These are phyloP conservation scores for Callyntrura sp. DNA, from an alignment of 2,888 invertebrate species.

Conservation along the genomic window DNA sequence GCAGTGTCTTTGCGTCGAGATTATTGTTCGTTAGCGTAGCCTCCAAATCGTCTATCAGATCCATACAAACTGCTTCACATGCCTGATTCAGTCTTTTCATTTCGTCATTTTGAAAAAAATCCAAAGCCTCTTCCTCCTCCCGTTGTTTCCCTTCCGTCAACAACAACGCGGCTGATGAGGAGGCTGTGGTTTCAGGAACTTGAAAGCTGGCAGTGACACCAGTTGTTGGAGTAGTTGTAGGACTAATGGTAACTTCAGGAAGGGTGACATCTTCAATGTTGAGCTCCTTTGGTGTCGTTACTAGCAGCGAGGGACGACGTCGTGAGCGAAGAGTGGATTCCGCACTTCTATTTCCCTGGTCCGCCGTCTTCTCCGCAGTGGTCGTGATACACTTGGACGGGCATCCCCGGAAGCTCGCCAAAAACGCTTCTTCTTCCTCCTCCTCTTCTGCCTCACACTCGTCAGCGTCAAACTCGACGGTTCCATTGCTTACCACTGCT, in stretches of 20 bases:
- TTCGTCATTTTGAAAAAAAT: neutral
- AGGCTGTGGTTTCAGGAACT: slow-evolving; percentile 7
- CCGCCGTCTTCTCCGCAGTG: neutral
- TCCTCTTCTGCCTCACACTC: neutral
- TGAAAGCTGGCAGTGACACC: slow-evolving; percentile 3
- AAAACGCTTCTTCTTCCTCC: neutral
- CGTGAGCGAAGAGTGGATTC: slow-evolving; percentile 4
- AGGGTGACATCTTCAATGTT: neutral
- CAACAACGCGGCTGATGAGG: neutral
- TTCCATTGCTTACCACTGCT: too few relatives aligned
- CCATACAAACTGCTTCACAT: slow-evolving; percentile 60
- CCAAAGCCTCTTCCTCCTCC: neutral
- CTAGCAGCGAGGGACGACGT: neutral
- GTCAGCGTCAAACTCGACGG: too few relatives aligned
- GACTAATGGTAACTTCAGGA: neutral
- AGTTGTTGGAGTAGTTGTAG: neutral
- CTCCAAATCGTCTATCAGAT: slow-evolving; percentile 11
- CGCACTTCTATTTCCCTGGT: neutral
- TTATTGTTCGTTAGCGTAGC: slow-evolving; percentile 60
- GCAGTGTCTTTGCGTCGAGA: neutral
- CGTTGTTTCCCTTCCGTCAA: neutral
- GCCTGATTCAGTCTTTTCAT: slow-evolving; percentile 64
- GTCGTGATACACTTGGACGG: too few relatives aligned
- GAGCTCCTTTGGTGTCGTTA: neutral
- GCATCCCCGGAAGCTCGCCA: neutral